phyloP scores from a whole-genome alignment of 1,140 invertebrate species.

The Papilio dardanus region DNA sequence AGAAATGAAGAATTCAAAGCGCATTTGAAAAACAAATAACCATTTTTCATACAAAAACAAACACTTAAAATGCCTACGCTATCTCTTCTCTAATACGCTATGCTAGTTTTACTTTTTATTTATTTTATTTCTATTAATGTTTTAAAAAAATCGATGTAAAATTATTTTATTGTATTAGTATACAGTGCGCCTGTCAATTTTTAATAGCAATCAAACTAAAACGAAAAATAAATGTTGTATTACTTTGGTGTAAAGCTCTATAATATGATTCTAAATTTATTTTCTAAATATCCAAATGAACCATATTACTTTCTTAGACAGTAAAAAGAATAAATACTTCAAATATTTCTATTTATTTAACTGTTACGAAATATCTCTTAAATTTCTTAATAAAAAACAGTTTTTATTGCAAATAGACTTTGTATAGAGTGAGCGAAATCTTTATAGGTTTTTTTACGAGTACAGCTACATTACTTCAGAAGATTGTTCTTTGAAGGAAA shows the following conservation, averaged over 20 bases:
- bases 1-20: constrained; percentile 1
- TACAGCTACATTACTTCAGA: neutral
- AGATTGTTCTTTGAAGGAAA: constrained; percentile 7
- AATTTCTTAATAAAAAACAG: neutral
- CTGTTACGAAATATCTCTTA: constrained; percentile 1
- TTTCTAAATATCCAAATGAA: neutral
- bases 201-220: neutral
- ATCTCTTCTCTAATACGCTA: no score
- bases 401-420: constrained; percentile 16
- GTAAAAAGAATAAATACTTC: neutral
- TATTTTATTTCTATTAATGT: neutral
- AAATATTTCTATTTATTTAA: neutral
- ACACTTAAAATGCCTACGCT: no score
- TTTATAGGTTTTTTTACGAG: constrained; percentile 6
- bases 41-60: no score
- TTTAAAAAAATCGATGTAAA: neutral
- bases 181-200: neutral
- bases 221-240: constrained; percentile 1
- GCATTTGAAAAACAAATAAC: neutral
- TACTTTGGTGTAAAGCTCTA: neutral
- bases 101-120: no score
- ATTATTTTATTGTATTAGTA: neutral
- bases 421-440: neutral
- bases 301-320: neutral
- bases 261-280: neutral